Evolutionary conservation across 1,140 invertebrate species (phyloP), one percentile per base, ranked within the genome.

Genomic region (Glossosoma conforme): DNA sequence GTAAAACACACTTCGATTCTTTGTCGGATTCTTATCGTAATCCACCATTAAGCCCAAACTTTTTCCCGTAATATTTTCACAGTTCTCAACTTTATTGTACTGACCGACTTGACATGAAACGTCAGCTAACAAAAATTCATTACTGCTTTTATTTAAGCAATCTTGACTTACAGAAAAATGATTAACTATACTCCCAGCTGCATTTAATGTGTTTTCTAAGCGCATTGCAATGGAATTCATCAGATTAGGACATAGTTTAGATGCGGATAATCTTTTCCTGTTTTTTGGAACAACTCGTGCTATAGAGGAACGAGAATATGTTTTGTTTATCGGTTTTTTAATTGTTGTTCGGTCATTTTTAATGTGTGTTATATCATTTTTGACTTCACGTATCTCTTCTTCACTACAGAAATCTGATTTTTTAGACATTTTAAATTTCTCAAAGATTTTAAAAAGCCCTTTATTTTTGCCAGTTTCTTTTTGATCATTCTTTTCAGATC

Each of bases 381-480:
- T 40, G 13, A 21, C 13, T 25, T 8, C 24, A 8, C n/a, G 24
- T 8, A 28, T 28, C n/a, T 28, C n/a, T 28, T 8, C 17, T 2
- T 38, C 36, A 38, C 3, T 17, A 38, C 24, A n/a, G n/a, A n/a
- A n/a, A n/a, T n/a, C n/a, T 3, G 15, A 11, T 33, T 5, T n/a
- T 13, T 33, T 15, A 33, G 11, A 33, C 11, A 33, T 3, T 33
- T 47, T 56, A 11, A 56, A 43, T 21, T 46, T 51, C 25, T 52
- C 36, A 13, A 56, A 52, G 10, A 56, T 52, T 47, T 49, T 49
- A 10, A 56, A 56, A 18, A 56, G 24, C 13, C 54, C 54, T 33
- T 56, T 56, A 14, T 25, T 22, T 41, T 44, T 48, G 11, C 32
- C 22, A 25, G 45, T 47, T 38, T 44, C 24, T 28, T 32, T 28